A percentile compares a stretch with the other conserved stretches of the same genome.
Evolutionary conservation across 2,888 invertebrate genomes (phyloP).

Genomic region (Lagria hirta): DNA sequence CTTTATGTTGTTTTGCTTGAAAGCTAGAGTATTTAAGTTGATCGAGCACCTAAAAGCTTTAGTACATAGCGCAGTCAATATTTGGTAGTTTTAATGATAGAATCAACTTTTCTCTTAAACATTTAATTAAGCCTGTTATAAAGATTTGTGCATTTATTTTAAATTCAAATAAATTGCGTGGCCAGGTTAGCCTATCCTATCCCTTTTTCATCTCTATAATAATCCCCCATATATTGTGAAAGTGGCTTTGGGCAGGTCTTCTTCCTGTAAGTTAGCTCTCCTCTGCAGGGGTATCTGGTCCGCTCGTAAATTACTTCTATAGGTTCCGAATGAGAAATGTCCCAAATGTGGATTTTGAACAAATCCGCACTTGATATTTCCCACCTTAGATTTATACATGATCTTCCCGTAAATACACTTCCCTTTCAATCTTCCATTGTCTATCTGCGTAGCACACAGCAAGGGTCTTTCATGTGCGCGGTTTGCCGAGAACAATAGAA

Average conservation of each 20-base stretch:
- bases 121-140: no score
- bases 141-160: no score
- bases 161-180: slow-evolving; percentile 17
- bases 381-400: slow-evolving; percentile 43
- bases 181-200: no score
- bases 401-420: slow-evolving; percentile 28
- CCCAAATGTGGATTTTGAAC: slow-evolving; percentile 44
- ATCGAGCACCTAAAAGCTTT: no score
- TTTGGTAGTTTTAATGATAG: no score
- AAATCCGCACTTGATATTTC: slow-evolving; percentile 49
- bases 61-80: no score
- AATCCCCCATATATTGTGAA: slow-evolving; percentile 39
- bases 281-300: slow-evolving; percentile 35
- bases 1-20: no score
- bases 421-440: slow-evolving; percentile 33
- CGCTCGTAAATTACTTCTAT: slow-evolving; percentile 41
- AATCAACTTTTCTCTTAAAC: no score
- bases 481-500: slow-evolving; percentile 27
- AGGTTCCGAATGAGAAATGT: slow-evolving; percentile 43
- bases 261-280: slow-evolving; percentile 39
- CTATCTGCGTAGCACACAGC: slow-evolving; percentile 25
- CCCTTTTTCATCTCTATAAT: slow-evolving; percentile 26
- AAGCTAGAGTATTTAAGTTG: no score
- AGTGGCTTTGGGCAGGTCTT: slow-evolving; percentile 37
- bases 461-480: slow-evolving; percentile 24